Conservation (phyloP, 2,888 invertebrate genomes). For the Hirtodrosophila duncani region DNA sequence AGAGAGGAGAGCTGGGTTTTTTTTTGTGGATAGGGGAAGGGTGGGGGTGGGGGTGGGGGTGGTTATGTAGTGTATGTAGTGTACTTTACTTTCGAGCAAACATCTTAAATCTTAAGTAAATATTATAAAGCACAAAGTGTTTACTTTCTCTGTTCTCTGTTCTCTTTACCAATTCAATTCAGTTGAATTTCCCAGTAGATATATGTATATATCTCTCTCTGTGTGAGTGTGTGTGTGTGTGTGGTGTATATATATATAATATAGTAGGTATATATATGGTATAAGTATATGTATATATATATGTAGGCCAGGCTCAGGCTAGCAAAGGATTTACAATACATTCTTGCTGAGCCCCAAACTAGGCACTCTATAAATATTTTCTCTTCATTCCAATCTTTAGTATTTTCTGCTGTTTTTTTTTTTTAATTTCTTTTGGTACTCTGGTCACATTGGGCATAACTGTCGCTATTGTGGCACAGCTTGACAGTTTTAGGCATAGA, state of each 20-base stretch:
- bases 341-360: too few species aligned
- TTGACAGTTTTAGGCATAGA: conserved; percentile 92
- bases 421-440: conserved; percentile 22
- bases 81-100: conserved; percentile 14
- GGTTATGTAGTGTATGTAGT: too few species aligned
- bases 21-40: conserved; percentile 5
- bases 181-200: conserved; percentile 27
- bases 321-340: too few species aligned
- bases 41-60: too few species aligned
- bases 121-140: conserved; percentile 72
- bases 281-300: conserved; percentile 35
- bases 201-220: too few species aligned
- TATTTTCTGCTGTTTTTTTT: conserved; percentile 6
- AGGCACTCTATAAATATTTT: too few species aligned
- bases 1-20: too few species aligned
- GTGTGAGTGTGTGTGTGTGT: too few species aligned
- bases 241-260: too few species aligned
- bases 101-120: conserved; percentile 60
- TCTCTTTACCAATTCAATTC: conserved; percentile 32
- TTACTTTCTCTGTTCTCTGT: conserved; percentile 47
- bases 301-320: too few species aligned
- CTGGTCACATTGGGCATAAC: conserved; percentile 35
- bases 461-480: conserved; percentile 14
- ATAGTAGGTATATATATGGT: too few species aligned
- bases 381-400: too few species aligned